These are phyloP conservation scores for Hofmannophila pseudospretella DNA, from an alignment of 2,888 invertebrate genomes.

Conservation along the genomic window DNA sequence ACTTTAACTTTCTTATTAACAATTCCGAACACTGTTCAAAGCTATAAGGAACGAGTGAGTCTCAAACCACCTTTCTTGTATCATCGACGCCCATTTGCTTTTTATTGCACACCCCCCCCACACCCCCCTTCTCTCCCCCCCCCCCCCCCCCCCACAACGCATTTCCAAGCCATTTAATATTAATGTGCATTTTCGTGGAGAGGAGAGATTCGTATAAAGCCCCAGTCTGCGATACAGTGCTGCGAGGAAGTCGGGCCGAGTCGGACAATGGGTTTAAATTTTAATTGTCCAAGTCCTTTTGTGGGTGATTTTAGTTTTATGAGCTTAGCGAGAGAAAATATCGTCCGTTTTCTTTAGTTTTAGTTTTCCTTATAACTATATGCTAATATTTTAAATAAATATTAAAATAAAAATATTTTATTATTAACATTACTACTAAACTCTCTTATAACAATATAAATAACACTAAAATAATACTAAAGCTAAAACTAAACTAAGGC, in stretches of 20 bases:
- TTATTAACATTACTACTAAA: too few species aligned
- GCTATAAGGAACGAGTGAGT: slow-evolving; percentile 46
- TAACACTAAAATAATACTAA: too few species aligned
- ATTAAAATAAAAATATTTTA: too few species aligned
- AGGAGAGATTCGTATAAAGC: slow-evolving; percentile 74
- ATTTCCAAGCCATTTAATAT: slow-evolving; percentile 80
- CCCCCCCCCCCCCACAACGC: slow-evolving; percentile 53
- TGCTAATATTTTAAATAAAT: too few species aligned
- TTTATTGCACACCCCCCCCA: slow-evolving; percentile 58
- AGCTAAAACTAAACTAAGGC: too few species aligned
- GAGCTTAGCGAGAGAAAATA: background rate
- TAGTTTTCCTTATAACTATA: too few species aligned
- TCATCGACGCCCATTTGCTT: slow-evolving; percentile 64
- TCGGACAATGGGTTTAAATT: slow-evolving; percentile 65
- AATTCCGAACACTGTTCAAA: slow-evolving; percentile 11
- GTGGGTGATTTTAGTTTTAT: background rate
- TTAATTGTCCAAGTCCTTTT: slow-evolving; percentile 49
- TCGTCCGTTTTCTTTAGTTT: too few species aligned
- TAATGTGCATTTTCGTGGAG: slow-evolving; percentile 79
- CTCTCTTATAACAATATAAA: too few species aligned
- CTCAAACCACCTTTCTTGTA: slow-evolving; percentile 50
- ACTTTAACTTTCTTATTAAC: slow-evolving; percentile 4
- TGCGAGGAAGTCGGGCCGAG: slow-evolving; percentile 51
- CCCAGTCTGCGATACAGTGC: slow-evolving; percentile 67
- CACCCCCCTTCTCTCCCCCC: slow-evolving; percentile 41